Evolutionary conservation across 2,113 vertebrate genomes (phyloP).

Genomic region (Dicrurus megarhynchus): DNA sequence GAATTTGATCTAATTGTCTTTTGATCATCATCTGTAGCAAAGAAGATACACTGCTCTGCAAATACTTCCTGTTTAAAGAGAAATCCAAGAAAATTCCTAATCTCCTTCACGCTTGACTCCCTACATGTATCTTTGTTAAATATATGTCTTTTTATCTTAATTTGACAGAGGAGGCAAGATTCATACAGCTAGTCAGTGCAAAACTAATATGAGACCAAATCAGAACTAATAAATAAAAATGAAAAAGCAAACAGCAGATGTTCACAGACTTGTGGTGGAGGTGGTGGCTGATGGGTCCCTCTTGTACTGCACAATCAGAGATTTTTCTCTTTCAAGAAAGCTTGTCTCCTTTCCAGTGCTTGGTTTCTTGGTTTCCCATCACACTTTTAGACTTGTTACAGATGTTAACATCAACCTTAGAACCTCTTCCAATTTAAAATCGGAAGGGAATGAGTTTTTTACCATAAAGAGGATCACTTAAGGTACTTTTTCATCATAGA

Average conservation of each 20-base stretch:
- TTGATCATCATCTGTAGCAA: not conserved
- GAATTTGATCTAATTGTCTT: not conserved
- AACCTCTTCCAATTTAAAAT: not conserved
- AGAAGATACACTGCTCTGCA: not conserved
- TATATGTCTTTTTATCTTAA: not conserved
- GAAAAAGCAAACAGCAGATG: not conserved
- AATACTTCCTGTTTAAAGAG: not conserved
- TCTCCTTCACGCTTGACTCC: fast-evolving
- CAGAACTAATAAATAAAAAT: not conserved
- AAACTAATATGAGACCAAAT: not conserved
- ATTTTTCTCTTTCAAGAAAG: not conserved
- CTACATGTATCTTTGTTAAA: not conserved
- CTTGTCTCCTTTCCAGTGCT: not conserved
- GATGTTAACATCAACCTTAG: not conserved
- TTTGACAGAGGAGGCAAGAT: not conserved
- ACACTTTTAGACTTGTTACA: not conserved
- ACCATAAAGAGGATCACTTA: not conserved
- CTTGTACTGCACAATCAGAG: not conserved
- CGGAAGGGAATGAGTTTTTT: not conserved
- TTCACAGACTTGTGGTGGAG: not conserved
- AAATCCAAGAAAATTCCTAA: not conserved
- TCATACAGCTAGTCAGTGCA: not conserved
- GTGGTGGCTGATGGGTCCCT: not conserved
- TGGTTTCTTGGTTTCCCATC: not conserved
- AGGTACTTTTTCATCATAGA: not conserved